These are phyloP conservation scores for Channa striata DNA, from an alignment of 2,797 vertebrate genomes.

Conservation along the genomic window DNA sequence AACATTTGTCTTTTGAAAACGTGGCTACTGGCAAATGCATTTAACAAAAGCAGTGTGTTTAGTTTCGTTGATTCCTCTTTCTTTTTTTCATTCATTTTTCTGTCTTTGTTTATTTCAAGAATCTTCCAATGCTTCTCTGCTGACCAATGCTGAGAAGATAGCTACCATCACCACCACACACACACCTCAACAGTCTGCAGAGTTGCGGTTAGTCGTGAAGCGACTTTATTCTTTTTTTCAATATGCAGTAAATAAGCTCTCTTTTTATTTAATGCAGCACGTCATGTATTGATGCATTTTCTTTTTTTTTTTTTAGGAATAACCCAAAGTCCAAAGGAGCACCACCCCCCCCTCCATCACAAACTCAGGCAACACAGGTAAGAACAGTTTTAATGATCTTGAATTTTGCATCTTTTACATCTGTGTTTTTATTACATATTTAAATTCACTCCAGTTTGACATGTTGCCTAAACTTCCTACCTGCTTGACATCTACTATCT, in stretches of 20 bases:
- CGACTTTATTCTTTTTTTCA: background rate
- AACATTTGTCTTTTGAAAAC: conserved; percentile 51
- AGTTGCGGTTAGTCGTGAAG: conserved; percentile 70
- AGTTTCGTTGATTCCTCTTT: background rate
- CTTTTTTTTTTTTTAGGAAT: conserved; percentile 84
- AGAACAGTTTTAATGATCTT: conserved; percentile 36
- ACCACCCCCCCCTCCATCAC: conserved; percentile 84
- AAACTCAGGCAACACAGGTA: conserved; percentile 88
- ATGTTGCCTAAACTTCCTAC: no score
- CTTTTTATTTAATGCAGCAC: background rate
- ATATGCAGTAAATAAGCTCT: background rate
- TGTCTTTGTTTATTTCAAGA: conserved; percentile 77
- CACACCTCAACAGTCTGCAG: conserved; percentile 89
- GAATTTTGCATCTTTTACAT: no score
- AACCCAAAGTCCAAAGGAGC: conserved; percentile 94
- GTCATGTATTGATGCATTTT: background rate
- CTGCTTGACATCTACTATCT: no score
- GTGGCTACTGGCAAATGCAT: conserved; percentile 21
- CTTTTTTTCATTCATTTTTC: background rate
- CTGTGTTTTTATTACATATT: no score
- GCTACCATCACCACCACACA: conserved; percentile 98
- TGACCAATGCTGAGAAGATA: conserved; percentile 98
- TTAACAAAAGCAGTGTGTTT: conserved; percentile 32
- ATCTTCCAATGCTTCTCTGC: conserved; percentile 94
- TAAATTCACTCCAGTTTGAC: no score